Evolutionary conservation across 2,888 invertebrate genomes (phyloP).

Genomic region (Sericinus montela): DNA sequence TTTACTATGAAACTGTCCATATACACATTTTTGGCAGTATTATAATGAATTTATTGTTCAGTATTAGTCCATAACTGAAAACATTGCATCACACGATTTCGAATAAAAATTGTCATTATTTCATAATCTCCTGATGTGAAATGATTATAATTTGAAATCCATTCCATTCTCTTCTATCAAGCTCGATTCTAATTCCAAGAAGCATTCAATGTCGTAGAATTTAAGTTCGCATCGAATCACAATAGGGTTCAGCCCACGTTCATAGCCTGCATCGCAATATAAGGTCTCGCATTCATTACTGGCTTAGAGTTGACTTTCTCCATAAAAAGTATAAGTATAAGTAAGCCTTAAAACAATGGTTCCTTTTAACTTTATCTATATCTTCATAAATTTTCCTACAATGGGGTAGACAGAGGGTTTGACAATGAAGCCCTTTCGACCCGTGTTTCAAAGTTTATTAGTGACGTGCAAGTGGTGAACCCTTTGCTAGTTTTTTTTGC

Average conservation of each 20-base stretch:
- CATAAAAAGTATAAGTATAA: conserved; percentile 1
- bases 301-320: not conserved
- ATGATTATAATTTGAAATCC: conserved; percentile 54
- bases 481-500: too few relatives aligned
- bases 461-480: too few relatives aligned
- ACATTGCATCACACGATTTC: not conserved
- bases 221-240: conserved; percentile 53
- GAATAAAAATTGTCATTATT: conserved; percentile 5
- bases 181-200: conserved; percentile 57
- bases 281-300: conserved; percentile 25
- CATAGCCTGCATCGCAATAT: conserved; percentile 13
- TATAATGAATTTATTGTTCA: too few relatives aligned
- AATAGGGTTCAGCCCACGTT: conserved; percentile 60
- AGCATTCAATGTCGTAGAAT: conserved; percentile 61
- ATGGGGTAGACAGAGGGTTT: too few relatives aligned
- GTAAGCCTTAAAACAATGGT: conserved; percentile 2
- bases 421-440: too few relatives aligned
- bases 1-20: too few relatives aligned
- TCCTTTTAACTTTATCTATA: too few relatives aligned
- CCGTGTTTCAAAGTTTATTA: too few relatives aligned
- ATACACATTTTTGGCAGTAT: too few relatives aligned
- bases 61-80: too few relatives aligned
- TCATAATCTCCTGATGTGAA: conserved; percentile 28
- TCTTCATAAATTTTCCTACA: too few relatives aligned
- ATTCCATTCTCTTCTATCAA: conserved; percentile 36